Base-by-base conservation (phyloP, 2,113 vertebrate species). In the Raja brachyura region DNA sequence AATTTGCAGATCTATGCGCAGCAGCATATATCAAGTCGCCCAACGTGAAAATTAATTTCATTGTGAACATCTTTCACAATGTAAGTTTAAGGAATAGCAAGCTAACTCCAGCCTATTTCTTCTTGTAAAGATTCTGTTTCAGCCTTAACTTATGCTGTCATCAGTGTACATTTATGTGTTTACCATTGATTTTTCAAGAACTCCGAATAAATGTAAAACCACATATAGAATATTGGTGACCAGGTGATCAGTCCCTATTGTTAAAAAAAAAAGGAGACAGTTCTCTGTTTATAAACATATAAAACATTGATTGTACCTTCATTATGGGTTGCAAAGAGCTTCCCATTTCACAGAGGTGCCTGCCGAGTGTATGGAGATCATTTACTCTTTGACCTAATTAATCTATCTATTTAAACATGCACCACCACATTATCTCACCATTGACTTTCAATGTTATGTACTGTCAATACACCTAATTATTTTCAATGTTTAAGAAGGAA, bases 41-140 rank as follows among this genome's bases (percentile, higher is more conserved):
- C 39, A 92, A 92, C 10, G 33, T 74, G 90, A 74, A 73, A 92
- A 70, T 68, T 88, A 63, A 92, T 92, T 70, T 92, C 33, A 92
- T 73, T 92, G 59, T 88, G 61, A 88, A 59, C 28, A 88, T 66
- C 59, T 66, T 88, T 88, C 83, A 88, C 83, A 88, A 6, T 31
- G 83, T 88, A 33, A 18, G 28, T 1, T 7, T 63, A 33, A 33
- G 20, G 39, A 73, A 48, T 54, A 73, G 66, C 68, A 92, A 73
- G 5, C 5, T 63, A 66, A 54, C 31, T 54, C 39, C 22, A 54
- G 68, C 70, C 90, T 73, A 54, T 13, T 39, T 92, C 31, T 33
- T 48, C 48, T 68, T 31, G 63, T 90, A 20, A 66, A 66, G 20
- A 70, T 70, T 48, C 63, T 70, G 16, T 70, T 63, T 74, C 33